phyloP scores from a whole-genome alignment of 37 sponge, comb jelly and placozoan species.

The Crambe crambe region DNA sequence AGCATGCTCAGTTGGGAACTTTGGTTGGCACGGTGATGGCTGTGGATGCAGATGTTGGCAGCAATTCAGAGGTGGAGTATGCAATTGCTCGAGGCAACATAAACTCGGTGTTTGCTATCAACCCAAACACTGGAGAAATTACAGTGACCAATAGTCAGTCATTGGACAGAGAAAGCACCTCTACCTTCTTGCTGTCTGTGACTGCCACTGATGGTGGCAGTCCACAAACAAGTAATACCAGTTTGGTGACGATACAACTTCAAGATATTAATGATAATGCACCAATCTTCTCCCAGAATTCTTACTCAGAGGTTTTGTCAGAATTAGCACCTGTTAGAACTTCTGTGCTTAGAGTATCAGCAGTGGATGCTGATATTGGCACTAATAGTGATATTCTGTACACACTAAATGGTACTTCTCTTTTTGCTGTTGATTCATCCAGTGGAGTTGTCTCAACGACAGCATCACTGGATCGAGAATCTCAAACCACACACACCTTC shows the following conservation, averaged over 20 bases:
- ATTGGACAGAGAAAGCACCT: constrained; percentile 39
- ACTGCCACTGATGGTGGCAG: constrained; percentile 59
- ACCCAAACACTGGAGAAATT: constrained; percentile 29
- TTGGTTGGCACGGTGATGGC: constrained; percentile 34
- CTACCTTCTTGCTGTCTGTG: constrained; percentile 25
- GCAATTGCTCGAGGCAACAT: constrained; percentile 9
- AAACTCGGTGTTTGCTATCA: constrained; percentile 30
- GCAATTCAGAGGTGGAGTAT: constrained; percentile 61
- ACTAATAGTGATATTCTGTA: constrained; percentile 29
- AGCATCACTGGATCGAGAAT: constrained; percentile 44
- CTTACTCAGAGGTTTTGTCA: background rate
- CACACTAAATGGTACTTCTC: background rate
- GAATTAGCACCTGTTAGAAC: constrained; percentile 32
- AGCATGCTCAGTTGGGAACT: constrained; percentile 16
- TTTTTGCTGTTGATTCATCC: constrained; percentile 32
- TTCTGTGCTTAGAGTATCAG: constrained; percentile 34
- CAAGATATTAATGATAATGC: constrained; percentile 73
- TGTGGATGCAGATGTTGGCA: constrained; percentile 50
- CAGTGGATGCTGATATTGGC: constrained; percentile 54
- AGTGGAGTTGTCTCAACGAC: constrained; percentile 35
- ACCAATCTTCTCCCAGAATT: constrained; percentile 39
- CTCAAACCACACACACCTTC: constrained; percentile 21
- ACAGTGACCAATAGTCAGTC: constrained; percentile 16
- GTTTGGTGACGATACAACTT: constrained; percentile 35
- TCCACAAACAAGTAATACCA: constrained; percentile 25